Evolutionary conservation across 2,113 vertebrate genomes (phyloP), one percentile per base, ranked within the genome.

Genomic region (Phalacrocorax pelagicus): DNA sequence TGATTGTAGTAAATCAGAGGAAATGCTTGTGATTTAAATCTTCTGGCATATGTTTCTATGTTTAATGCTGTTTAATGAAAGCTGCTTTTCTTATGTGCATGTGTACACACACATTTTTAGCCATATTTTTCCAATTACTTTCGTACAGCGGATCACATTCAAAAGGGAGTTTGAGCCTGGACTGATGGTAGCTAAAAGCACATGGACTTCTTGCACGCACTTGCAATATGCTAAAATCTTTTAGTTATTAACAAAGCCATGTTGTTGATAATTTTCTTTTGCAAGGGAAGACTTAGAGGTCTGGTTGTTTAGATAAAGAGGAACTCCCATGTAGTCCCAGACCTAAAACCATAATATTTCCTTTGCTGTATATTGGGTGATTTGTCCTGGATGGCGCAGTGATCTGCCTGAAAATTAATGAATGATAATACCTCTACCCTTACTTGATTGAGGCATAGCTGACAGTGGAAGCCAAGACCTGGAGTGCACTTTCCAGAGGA

Each of bases 111-210:
- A 73, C 42, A 47, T 22, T 67, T 93, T 62, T 38, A 47, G 47
- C 73, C 88, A 65, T 42, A 21, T 92, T 96, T 92, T 94, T 92
- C 92, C 80, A 92, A 84, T 96, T 95, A 91, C 65, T 49, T 34
- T 65, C 24, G 49, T 29, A 5, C 47, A 81, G 86, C 91, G 84
- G 75, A 81, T 75, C 27, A 8, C 52, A 24, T 84, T 92, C 40
- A 21, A 88, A 14, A 1, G 29, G 67, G 75, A 51, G 47, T 36
- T 55, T 18, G 18, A 27, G 61, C 3, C 42, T 36, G 82, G 29
- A 5, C 34, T 24, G 46, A 23, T 40, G 61, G 86, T 16, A 65
- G 82, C 57, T 84, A 42, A 61, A 78, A 81, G 69, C 57, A 86
- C 61, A 9, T 4, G 16, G 69, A 57, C 36, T 47, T 78, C 65